These are phyloP conservation scores for Protaetia brevitarsis DNA, from an alignment of 1,140 invertebrate genomes.

Conservation along the genomic window DNA sequence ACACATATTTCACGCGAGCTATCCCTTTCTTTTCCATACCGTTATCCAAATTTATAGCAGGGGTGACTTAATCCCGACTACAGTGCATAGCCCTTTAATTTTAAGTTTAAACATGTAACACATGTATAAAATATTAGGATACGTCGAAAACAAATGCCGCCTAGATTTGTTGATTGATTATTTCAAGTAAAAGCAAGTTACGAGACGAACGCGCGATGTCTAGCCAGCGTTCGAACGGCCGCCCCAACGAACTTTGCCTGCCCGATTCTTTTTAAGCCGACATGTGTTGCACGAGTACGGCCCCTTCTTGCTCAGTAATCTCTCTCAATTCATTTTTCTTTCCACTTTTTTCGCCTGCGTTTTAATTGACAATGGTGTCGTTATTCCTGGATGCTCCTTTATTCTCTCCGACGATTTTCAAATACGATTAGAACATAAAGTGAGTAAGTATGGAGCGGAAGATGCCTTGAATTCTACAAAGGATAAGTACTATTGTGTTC, in stretches of 20 bases:
- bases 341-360: neutral
- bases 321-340: neutral
- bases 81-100: slow-evolving; percentile 1
- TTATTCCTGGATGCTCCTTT: neutral
- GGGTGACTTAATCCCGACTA: neutral
- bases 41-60: neutral
- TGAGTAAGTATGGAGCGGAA: no score
- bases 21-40: neutral
- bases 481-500: neutral
- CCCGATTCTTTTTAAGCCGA: neutral
- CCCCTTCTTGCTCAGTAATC: neutral
- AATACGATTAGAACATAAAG: no score
- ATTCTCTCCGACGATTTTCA: no score
- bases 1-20: neutral
- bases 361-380: neutral
- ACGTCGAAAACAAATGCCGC: slow-evolving; percentile 14
- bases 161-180: slow-evolving; percentile 14
- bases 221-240: neutral
- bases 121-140: slow-evolving; percentile 13
- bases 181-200: neutral
- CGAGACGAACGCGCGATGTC: neutral
- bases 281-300: neutral
- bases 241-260: neutral
- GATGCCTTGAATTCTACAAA: neutral
- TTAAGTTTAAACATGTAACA: slow-evolving; percentile 17